Base-by-base conservation (phyloP, 2,888 invertebrate species). In the Drosophila siamana region DNA sequence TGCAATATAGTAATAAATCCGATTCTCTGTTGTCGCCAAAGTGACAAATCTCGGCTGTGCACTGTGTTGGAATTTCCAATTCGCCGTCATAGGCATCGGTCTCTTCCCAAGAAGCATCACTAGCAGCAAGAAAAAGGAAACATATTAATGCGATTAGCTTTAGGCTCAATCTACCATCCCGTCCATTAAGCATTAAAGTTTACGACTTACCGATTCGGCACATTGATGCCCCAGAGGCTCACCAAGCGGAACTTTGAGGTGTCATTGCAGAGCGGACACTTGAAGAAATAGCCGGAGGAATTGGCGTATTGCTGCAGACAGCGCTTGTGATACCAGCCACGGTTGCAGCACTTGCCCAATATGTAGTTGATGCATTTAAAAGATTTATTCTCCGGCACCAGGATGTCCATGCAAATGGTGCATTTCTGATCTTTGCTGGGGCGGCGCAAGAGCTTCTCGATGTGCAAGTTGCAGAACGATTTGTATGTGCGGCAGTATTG, bases 61-160 rank as follows among this genome's bases (percentile, higher is more conserved):
- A 97, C 0, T 84, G 74, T 1, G 13, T 6, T 0, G 54, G 15
- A 5, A 93, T 89, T 2, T 94, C 94, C 0, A 95, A 91, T 40
- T 97, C 93, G 63, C 96, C 97, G 0, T 94, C 93, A 91, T 94
- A 97, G 0, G 97, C 97, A 86, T 96, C 94, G 1, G 94, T 95
- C 9, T 94, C 86, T 88, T 97, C 97, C 97, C 97, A 97, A 0
- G 96, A 94, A 0, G 97, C 97, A 90, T 97, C 97, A 80, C 96
- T 96, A 90, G 19, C 4, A 24, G 5, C 1, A 41, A 40, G 1
- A 24, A 5, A 2, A 41, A 40, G 1, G 2, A 7, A 24, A 38
- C 8, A 22, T 0, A 15, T 0, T 7, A 8, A 13, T 38, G 3
- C 36, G 6, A 33, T 9, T 30, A 15, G 2, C 9, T 8, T 6